phyloP scores from a whole-genome alignment of 2,113 vertebrate genomes.

The Mola mola region DNA sequence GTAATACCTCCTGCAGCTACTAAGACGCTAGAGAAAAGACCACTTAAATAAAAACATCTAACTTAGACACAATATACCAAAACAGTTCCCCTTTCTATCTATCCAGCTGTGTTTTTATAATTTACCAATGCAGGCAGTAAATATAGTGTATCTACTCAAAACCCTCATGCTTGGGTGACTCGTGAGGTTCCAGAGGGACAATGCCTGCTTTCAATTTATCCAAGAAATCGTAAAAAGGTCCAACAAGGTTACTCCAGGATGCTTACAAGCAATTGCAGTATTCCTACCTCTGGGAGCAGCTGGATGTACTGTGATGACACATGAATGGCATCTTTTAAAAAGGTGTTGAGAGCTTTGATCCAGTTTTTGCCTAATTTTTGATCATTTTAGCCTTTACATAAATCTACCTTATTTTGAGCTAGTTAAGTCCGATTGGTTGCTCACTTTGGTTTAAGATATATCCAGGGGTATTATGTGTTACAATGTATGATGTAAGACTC shows the following conservation, averaged over 20 bases:
- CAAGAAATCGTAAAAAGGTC: slow-evolving; percentile 21
- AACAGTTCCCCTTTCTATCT: slow-evolving; percentile 4
- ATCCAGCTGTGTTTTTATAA: slow-evolving; percentile 25
- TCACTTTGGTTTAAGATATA: neutral
- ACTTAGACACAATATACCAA: neutral
- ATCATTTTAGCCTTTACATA: neutral
- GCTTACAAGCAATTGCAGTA: slow-evolving; percentile 7
- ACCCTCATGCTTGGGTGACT: slow-evolving; percentile 30
- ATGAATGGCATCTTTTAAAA: slow-evolving; percentile 1
- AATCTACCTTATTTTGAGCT: neutral
- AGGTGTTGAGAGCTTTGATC: neutral
- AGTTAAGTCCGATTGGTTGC: neutral
- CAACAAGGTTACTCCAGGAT: slow-evolving; percentile 30
- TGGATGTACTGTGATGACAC: neutral
- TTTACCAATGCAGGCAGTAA: slow-evolving; percentile 17
- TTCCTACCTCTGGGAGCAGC: slow-evolving; percentile 18
- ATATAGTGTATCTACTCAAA: slow-evolving; percentile 19
- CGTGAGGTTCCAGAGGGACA: slow-evolving; percentile 36
- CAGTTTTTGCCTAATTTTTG: too few relatives aligned
- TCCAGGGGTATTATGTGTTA: neutral
- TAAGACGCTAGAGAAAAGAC: too few relatives aligned
- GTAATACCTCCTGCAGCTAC: too few relatives aligned
- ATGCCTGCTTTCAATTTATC: slow-evolving; percentile 50
- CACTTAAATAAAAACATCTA: too few relatives aligned
- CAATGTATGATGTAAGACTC: neutral